phyloP scores from a whole-genome alignment of 2,888 invertebrate species.

The Drosophila dives region DNA sequence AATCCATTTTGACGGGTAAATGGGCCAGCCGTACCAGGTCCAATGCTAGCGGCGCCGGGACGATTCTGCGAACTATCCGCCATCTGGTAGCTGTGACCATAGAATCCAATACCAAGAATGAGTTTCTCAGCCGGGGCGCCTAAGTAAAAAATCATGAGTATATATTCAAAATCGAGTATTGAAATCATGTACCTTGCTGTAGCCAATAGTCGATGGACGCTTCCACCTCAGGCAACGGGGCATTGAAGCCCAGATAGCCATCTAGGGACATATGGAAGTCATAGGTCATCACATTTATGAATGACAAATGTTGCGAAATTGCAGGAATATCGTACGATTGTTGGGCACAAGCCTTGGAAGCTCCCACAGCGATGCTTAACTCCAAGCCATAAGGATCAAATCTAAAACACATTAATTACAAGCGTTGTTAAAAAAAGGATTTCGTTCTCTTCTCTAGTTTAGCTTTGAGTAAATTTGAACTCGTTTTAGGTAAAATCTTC shows the following conservation, averaged over 20 bases:
- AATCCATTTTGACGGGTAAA: constrained; percentile 58
- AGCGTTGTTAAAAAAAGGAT: neutral
- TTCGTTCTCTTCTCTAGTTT: neutral
- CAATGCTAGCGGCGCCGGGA: constrained; percentile 59
- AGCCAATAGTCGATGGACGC: constrained; percentile 95
- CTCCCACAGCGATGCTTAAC: constrained; percentile 87
- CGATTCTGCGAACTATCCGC: constrained; percentile 85
- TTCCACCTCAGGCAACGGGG: constrained; percentile 89
- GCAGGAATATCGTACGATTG: constrained; percentile 72
- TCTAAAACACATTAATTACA: constrained; percentile 28
- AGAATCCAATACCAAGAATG: constrained; percentile 94
- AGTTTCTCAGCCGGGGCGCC: constrained; percentile 90
- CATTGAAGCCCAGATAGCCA: constrained; percentile 66
- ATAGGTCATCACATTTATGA: constrained; percentile 79
- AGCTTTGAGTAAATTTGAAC: neutral
- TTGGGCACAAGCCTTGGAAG: constrained; percentile 56
- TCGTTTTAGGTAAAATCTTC: neutral
- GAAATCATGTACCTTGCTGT: constrained; percentile 44
- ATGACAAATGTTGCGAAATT: constrained; percentile 66
- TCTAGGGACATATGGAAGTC: constrained; percentile 67
- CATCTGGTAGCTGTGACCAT: constrained; percentile 92
- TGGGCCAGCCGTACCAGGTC: constrained; percentile 51
- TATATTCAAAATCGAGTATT: neutral
- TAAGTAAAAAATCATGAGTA: neutral
- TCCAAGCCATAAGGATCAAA: constrained; percentile 85